Base-by-base conservation (phyloP, 1,140 invertebrate species). In the Acromyrmex heyeri region DNA sequence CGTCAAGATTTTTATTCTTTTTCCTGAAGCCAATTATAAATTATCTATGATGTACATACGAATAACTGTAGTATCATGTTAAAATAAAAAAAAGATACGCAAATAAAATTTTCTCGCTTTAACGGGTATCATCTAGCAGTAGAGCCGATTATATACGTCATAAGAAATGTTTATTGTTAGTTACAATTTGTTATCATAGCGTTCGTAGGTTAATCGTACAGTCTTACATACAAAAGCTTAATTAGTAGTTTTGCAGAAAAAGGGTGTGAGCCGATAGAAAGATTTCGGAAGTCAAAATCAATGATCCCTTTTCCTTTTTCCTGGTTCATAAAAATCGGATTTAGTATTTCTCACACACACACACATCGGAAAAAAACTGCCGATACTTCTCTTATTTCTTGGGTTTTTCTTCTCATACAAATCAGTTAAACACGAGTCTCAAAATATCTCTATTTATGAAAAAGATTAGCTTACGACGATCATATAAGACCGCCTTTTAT, bases 141-240 rank as follows among this genome's bases (percentile, higher is more conserved):
- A 73, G 38, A n/a, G n/a, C 8, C 14, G 69, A 75, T 62, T 75
- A 62, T 57, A 83, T 83, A 38, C 69, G 38, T 83, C 79, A 83
- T 83, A 83, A 82, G 79, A 82, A 82, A 83, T 83, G 79, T 83
- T 83, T 83, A 83, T 83, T 83, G 55, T 83, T 83, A 83, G 69
- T 83, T 83, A 83, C 79, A 83, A 83, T 83, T 73, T 83, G 69
- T 73, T 83, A 75, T 79, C 30, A 69, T 83, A 83, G 55, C 79
- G 38, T 83, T 83, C 44, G 24, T 83, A 83, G 69, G 55, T 75
- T 83, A 83, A 83, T 83, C 69, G 61, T 83, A 82, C 79, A 83
- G 69, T 86, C 72, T 85, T 86, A 86, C 69, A 87, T 78, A 82
- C 75, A 81, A 89, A 90, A 88, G 70, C 85, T 44, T 90, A 89